Percentiles rank a stretch among this genome's conserved stretches.
Evolutionary conservation across 53 echinoderm and acorn worm species (phyloP).

Genomic region (Apostichopus leukothele): DNA sequence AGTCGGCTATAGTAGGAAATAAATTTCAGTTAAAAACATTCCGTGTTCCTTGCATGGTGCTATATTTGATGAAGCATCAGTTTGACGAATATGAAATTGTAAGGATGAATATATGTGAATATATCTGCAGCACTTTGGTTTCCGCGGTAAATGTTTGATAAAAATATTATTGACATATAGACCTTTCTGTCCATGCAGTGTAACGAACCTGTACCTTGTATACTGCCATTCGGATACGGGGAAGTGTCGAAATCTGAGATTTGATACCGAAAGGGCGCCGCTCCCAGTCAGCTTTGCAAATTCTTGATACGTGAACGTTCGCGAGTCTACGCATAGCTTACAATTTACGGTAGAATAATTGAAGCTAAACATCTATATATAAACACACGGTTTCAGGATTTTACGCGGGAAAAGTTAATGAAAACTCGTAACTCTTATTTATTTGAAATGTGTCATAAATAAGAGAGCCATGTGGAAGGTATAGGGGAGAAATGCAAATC

Average conservation of each 20-base stretch:
- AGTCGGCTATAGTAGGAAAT: too few relatives aligned
- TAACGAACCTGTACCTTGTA: not conserved
- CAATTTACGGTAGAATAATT: conserved; percentile 29
- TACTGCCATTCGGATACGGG: too few relatives aligned
- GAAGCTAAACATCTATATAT: conserved; percentile 39
- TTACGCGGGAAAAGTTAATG: conserved; percentile 47
- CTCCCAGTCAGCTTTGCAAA: not conserved
- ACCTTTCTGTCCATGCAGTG: not conserved
- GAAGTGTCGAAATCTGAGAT: too few relatives aligned
- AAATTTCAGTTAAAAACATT: too few relatives aligned
- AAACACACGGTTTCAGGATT: conserved; percentile 28
- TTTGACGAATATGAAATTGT: too few relatives aligned
- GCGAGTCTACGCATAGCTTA: not conserved
- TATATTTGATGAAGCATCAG: too few relatives aligned
- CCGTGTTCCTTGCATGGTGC: too few relatives aligned
- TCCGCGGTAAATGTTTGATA: too few relatives aligned
- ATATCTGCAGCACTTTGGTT: too few relatives aligned
- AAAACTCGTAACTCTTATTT: conserved; percentile 40
- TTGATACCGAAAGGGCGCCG: conserved; percentile 28
- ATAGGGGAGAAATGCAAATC: not conserved
- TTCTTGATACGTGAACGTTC: not conserved
- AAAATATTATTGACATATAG: too few relatives aligned
- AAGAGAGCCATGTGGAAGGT: not conserved
- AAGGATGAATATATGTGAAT: too few relatives aligned
- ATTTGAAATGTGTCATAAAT: conserved; percentile 4